Percentiles rank a stretch among this genome's conserved stretches.
phyloP scores from a whole-genome alignment of 2,888 invertebrate species.

The Melolontha melolontha region DNA sequence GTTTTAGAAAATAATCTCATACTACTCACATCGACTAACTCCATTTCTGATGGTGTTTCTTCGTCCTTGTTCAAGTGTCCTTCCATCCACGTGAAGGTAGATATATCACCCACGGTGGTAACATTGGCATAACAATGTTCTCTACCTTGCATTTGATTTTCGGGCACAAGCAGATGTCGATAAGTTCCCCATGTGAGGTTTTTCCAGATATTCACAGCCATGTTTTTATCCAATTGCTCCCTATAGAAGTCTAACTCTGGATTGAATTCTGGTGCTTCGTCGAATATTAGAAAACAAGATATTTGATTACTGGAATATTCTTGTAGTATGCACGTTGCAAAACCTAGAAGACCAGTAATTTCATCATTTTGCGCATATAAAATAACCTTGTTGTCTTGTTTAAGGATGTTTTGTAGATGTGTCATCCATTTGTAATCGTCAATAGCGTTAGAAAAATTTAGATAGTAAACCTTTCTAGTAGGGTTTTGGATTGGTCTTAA shows the following conservation, averaged over 20 bases:
- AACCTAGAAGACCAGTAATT: conserved; percentile 86
- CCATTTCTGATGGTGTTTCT: conserved; percentile 47
- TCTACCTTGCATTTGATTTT: conserved; percentile 64
- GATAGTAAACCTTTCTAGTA: not conserved
- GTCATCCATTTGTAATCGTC: conserved; percentile 30
- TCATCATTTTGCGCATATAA: conserved; percentile 74
- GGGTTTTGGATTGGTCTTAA: conserved; percentile 3
- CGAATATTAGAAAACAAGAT: conserved; percentile 59
- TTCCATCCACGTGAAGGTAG: conserved; percentile 86
- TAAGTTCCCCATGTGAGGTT: conserved; percentile 75
- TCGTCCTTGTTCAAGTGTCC: conserved; percentile 65
- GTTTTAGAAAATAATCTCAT: not conserved
- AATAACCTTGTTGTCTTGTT: conserved; percentile 65
- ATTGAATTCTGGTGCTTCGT: conserved; percentile 30
- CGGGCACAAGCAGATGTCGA: conserved; percentile 79
- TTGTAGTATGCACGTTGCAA: conserved; percentile 86
- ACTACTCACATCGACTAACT: conserved; percentile 48
- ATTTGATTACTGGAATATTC: conserved; percentile 74
- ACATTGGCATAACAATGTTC: conserved; percentile 85
- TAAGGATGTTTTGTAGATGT: conserved; percentile 45
- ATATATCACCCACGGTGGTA: conserved; percentile 85
- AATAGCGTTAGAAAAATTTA: not conserved
- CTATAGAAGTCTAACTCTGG: conserved; percentile 64
- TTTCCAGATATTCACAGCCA: conserved; percentile 83
- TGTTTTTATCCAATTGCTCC: conserved; percentile 73